Evolutionary conservation across 2,797 vertebrate genomes (phyloP).

Genomic region (Acipenser transmontanus): DNA sequence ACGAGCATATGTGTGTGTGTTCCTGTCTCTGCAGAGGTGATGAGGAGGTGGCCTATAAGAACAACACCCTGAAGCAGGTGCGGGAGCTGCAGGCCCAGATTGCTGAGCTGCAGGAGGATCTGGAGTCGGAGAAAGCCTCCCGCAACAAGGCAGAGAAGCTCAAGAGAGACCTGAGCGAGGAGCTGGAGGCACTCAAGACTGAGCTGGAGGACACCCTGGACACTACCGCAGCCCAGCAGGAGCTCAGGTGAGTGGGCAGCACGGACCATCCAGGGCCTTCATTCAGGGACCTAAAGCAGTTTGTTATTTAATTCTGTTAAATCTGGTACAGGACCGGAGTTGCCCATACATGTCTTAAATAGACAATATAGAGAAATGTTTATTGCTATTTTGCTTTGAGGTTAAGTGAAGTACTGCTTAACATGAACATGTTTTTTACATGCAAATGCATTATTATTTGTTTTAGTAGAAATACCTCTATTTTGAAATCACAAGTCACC

Average conservation of each 20-base stretch:
- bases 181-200: slow-evolving; percentile 91
- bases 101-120: slow-evolving; percentile 88
- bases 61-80: slow-evolving; percentile 83
- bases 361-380: no score
- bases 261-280: no score
- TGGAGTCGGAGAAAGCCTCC: slow-evolving; percentile 85
- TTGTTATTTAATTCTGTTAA: no score
- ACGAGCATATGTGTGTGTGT: not conserved
- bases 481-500: no score
- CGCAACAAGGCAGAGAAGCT: slow-evolving; percentile 94
- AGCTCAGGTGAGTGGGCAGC: slow-evolving; percentile 70
- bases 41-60: slow-evolving; percentile 84
- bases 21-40: slow-evolving; percentile 63
- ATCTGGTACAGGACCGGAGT: no score
- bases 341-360: no score
- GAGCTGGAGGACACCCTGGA: slow-evolving; percentile 95
- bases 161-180: slow-evolving; percentile 90
- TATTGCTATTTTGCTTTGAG: no score
- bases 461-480: no score
- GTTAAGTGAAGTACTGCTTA: no score
- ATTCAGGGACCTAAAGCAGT: no score
- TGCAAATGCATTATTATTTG: no score
- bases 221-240: slow-evolving; percentile 92
- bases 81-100: slow-evolving; percentile 92
- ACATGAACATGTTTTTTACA: no score